Percentiles rank a stretch among this genome's conserved stretches.
Conservation (phyloP, 2,113 vertebrate species). For the Chitala chitala region DNA sequence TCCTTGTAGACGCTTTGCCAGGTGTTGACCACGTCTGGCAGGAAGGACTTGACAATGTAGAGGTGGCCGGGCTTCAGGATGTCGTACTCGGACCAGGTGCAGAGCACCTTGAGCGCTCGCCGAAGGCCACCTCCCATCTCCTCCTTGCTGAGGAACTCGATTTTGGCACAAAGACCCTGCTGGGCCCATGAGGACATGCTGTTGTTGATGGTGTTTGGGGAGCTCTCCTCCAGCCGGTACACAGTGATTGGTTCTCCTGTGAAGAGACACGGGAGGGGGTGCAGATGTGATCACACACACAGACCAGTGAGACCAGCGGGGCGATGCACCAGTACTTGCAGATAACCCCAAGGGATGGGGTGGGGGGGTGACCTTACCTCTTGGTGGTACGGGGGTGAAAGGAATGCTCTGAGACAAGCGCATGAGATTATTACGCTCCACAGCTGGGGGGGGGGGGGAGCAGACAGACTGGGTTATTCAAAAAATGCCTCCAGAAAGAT, state of each 20-base stretch:
- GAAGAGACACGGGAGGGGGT: neutral
- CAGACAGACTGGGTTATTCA: constrained; percentile 22
- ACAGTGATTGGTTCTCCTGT: constrained; percentile 92
- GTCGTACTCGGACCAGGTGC: constrained; percentile 94
- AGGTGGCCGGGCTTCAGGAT: constrained; percentile 91
- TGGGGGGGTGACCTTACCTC: constrained; percentile 71
- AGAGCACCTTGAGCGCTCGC: constrained; percentile 90
- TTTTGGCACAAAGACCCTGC: constrained; percentile 92
- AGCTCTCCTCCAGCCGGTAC: constrained; percentile 95
- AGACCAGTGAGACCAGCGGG: constrained; percentile 13
- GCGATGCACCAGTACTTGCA: neutral
- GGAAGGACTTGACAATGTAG: constrained; percentile 97
- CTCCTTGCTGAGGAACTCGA: constrained; percentile 97
- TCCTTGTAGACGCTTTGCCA: constrained; percentile 97
- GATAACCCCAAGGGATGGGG: neutral
- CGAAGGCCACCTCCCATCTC: constrained; percentile 96
- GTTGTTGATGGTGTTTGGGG: constrained; percentile 92
- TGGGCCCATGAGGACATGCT: constrained; percentile 99
- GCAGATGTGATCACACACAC: neutral
- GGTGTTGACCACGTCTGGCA: constrained; percentile 90
- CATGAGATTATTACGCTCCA: constrained; percentile 99
- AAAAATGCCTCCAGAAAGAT: neutral
- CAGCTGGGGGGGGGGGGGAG: constrained; percentile 64
- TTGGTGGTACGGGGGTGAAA: constrained; percentile 93
- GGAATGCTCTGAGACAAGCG: constrained; percentile 95